Base-by-base conservation (phyloP, 2,888 invertebrate genomes). In the Agonum fuliginosum region DNA sequence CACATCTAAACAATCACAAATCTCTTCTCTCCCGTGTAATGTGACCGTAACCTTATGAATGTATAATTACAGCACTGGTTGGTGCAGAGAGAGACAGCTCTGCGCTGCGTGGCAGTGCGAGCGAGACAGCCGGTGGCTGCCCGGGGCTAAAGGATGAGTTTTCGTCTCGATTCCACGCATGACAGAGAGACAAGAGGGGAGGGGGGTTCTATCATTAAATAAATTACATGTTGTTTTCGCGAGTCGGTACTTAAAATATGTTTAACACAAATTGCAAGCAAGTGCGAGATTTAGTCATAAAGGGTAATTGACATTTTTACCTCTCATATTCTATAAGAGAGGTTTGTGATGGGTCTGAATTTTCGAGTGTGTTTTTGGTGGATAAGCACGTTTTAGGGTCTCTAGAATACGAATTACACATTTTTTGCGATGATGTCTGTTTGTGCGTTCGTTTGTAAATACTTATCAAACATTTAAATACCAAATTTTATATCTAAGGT, bases 131-230 rank as follows among this genome's bases (percentile, higher is more conserved):
- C n/a, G n/a, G n/a, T n/a, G n/a, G 6, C 4, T 1, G 70, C 70
- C 46, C 8, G 10, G 14, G 70, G 70, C 46, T 14, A 46, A 46
- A 27, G 14, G 67, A 70, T 70, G 70, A 70, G 70, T 27, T 46
- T 62, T 70, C 46, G 41, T 34, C 67, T 67, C 41, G 37, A 37
- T 37, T 41, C 3, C 27, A 48, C 43, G 30, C 62, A 62, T 62
- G 62, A 30, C 62, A 54, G 54, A 54, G n/a, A n/a, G n/a, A n/a
- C n/a, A n/a, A n/a, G n/a, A n/a, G n/a, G n/a, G n/a, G n/a, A n/a
- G n/a, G n/a, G n/a, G n/a, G 72, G 62, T 77, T 77, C 70, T 70
- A 77, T 77, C 76, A 77, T 77, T 77, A 77, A 77, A 77, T 70
- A 77, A 77, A 77, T 77, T 77, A 77, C 70, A 77, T 27, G 76